Evolutionary conservation across 2,888 invertebrate genomes (phyloP).

Genomic region (Carpatolechia fugitivella): DNA sequence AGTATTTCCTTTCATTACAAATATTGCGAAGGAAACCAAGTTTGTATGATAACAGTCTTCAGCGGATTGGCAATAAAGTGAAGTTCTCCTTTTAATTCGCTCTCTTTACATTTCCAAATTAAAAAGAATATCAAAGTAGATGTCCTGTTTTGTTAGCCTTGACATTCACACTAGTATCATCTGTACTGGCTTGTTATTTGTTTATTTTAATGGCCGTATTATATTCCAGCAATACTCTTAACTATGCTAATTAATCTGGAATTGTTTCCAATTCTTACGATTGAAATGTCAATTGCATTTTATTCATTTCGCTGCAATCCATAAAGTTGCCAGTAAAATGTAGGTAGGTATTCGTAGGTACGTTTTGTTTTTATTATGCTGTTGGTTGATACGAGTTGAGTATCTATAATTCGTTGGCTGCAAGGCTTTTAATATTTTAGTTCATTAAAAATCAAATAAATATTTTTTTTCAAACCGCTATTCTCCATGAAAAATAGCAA

Average conservation of each 20-base stretch:
- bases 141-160: not conserved
- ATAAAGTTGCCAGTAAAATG: not conserved
- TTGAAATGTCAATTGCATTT: slow-evolving; percentile 5
- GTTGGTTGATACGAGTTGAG: too few species aligned
- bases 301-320: not conserved
- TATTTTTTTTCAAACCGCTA: not conserved
- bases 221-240: not conserved
- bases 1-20: too few species aligned
- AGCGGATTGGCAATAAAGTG: too few species aligned
- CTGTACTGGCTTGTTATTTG: not conserved
- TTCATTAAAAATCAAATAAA: not conserved
- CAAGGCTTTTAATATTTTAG: too few species aligned
- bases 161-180: not conserved
- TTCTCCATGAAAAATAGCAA: not conserved
- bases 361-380: not conserved
- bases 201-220: slow-evolving; percentile 15
- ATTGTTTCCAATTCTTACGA: not conserved
- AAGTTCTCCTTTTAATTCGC: too few species aligned
- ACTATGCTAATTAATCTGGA: slow-evolving; percentile 7
- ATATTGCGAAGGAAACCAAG: too few species aligned
- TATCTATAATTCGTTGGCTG: too few species aligned
- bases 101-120: too few species aligned
- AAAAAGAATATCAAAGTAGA: not conserved
- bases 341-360: not conserved
- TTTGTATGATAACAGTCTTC: too few species aligned